A percentile compares a stretch with the other conserved stretches of the same genome.
Evolutionary conservation across 2,888 invertebrate genomes (phyloP).

Genomic region (Thymelicus sylvestris): DNA sequence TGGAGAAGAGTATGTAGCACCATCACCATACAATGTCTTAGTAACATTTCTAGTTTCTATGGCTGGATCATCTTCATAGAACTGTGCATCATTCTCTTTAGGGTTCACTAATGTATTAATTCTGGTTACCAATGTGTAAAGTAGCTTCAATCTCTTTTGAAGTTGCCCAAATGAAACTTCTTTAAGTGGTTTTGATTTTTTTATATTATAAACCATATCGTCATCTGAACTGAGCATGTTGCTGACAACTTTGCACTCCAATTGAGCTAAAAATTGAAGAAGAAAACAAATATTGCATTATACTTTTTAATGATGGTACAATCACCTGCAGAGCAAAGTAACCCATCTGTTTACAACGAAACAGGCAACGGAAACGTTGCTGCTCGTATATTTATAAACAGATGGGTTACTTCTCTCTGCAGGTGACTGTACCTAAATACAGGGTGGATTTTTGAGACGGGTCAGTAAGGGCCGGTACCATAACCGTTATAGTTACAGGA

Average conservation of each 20-base stretch:
- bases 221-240: slow-evolving; percentile 57
- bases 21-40: slow-evolving; percentile 57
- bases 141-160: slow-evolving; percentile 67
- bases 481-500: too few relatives aligned
- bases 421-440: too few relatives aligned
- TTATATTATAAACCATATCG: slow-evolving; percentile 59
- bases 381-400: too few relatives aligned
- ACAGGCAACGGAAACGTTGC: too few relatives aligned
- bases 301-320: too few relatives aligned
- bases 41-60: slow-evolving; percentile 59
- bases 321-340: too few relatives aligned
- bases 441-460: too few relatives aligned
- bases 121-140: slow-evolving; percentile 68
- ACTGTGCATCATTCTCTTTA: slow-evolving; percentile 66
- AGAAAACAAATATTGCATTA: background rate
- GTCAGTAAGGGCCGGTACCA: too few relatives aligned
- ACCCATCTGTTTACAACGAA: too few relatives aligned
- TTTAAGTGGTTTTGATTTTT: slow-evolving; percentile 50
- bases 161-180: slow-evolving; percentile 61
- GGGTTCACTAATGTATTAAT: slow-evolving; percentile 66
- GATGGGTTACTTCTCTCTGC: too few relatives aligned
- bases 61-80: slow-evolving; percentile 55
- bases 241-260: slow-evolving; percentile 74
- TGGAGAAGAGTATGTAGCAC: slow-evolving; percentile 59
- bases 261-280: slow-evolving; percentile 58